Evolutionary conservation across 2,888 invertebrate species (phyloP), one percentile per base, ranked within the genome.

Genomic region (Ophion costatus): DNA sequence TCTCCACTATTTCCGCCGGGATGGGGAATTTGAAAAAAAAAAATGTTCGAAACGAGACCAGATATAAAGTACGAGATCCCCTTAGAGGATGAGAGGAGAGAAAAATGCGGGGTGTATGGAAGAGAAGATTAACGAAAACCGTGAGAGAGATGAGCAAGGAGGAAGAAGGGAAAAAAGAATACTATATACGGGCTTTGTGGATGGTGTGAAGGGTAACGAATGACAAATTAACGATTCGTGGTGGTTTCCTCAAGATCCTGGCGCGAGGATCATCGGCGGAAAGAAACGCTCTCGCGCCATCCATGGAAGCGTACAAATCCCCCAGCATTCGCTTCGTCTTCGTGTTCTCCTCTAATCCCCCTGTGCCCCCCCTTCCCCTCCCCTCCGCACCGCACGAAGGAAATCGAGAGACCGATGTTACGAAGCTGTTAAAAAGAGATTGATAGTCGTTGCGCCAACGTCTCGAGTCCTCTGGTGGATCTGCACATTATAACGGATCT

Each of bases 191-290:
- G 67, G 76, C 59, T 74, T 64, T 57, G 42, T 14, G 64, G 75
- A 59, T 69, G 74, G 77, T 82, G 63, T 70, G 82, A 78, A 75
- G 83, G 86, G 81, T 84, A 79, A 80, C 82, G 87, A 87, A 89
- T 92, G 91, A 92, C 91, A 91, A 91, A 92, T 92, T 91, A 90
- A 90, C 89, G 88, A 89, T 88, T 84, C 88, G 88, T 86, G 89
- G 88, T 86, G 89, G 88, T 90, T 89, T 89, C 80, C 76, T 33
- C 66, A 67, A 82, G 83, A 88, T 86, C 85, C 70, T 63, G 67
- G 66, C 70, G 70, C 24, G 81, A 79, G 84, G 80, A 85, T 85
- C 85, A 85, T 85, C 80, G 83, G 7, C 71, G 80, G 63, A 78
- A 85, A 80, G 74, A 74, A 86, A 85, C 84, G 84, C 84, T 85